phyloP scores from a whole-genome alignment of 1,140 invertebrate genomes.

The Drosophila sechellia region DNA sequence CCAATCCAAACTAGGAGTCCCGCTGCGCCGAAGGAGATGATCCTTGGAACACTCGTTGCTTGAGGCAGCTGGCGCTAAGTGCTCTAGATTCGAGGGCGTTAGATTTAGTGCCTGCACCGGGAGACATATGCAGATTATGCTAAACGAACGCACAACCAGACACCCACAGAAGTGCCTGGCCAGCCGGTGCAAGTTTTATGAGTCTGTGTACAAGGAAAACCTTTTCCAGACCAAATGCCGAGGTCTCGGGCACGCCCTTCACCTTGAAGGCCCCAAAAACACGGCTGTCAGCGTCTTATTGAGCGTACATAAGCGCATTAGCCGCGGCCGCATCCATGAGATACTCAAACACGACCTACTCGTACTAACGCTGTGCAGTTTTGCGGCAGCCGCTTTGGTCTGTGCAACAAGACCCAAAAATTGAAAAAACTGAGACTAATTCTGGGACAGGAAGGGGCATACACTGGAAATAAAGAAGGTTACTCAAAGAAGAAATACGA shows the following conservation, averaged over 20 bases:
- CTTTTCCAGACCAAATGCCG: slow-evolving; percentile 54
- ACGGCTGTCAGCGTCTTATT: slow-evolving; percentile 78
- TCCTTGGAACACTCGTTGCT: slow-evolving; percentile 56
- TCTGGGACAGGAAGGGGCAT: slow-evolving; percentile 21
- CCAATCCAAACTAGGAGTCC: slow-evolving; percentile 16
- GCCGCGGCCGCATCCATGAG: slow-evolving; percentile 67
- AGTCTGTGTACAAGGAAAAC: slow-evolving; percentile 64
- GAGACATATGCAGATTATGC: slow-evolving; percentile 59
- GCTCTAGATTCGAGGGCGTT: slow-evolving; percentile 71
- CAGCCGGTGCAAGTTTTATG: slow-evolving; percentile 64
- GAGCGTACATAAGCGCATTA: slow-evolving; percentile 77
- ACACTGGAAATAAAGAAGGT: background rate
- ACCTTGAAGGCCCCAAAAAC: slow-evolving; percentile 59
- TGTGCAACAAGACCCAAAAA: slow-evolving; percentile 45
- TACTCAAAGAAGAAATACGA: background rate
- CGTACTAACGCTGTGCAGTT: slow-evolving; percentile 27
- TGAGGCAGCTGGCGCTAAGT: slow-evolving; percentile 78
- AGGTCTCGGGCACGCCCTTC: slow-evolving; percentile 44
- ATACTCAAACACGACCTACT: slow-evolving; percentile 16
- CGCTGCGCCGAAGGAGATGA: slow-evolving; percentile 35
- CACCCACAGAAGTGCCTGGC: slow-evolving; percentile 25
- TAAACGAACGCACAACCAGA: slow-evolving; percentile 24
- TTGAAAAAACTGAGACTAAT: slow-evolving; percentile 65
- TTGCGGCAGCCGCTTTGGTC: slow-evolving; percentile 64
- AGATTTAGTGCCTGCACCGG: slow-evolving; percentile 73